phyloP scores from a whole-genome alignment of 2,797 vertebrate genomes.

The Rhodeus uyekii region DNA sequence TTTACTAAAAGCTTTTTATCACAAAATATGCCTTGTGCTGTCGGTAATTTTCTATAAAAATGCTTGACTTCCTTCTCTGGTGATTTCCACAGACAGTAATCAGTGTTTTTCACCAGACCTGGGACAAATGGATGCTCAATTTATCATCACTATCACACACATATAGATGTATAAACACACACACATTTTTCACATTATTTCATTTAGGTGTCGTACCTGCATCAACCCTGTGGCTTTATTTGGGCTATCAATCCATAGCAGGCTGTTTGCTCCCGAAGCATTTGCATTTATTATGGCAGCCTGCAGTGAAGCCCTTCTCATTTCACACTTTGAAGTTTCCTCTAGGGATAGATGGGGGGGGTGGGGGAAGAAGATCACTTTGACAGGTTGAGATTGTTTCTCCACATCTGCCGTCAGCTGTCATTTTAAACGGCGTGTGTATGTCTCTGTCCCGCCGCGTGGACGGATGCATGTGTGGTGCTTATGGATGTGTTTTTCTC shows the following conservation, averaged over 20 bases:
- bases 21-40: background rate
- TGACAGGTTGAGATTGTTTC: constrained; percentile 58
- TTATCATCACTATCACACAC: constrained; percentile 18
- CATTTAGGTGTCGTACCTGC: constrained; percentile 56
- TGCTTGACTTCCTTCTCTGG: constrained; percentile 5
- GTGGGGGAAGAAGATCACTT: constrained; percentile 47
- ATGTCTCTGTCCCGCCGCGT: background rate
- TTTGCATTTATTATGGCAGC: constrained; percentile 38
- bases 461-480: constrained; percentile 23
- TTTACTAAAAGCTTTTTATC: constrained; percentile 24
- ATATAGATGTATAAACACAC: constrained; percentile 1
- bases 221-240: constrained; percentile 53
- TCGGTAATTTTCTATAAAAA: constrained; percentile 12
- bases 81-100: constrained; percentile 22
- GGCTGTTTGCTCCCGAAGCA: constrained; percentile 61
- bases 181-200: constrained; percentile 45
- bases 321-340: constrained; percentile 66
- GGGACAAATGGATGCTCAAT: constrained; percentile 15
- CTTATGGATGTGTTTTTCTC: constrained; percentile 21
- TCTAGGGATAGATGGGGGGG: constrained; percentile 10
- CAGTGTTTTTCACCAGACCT: constrained; percentile 1
- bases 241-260: constrained; percentile 29
- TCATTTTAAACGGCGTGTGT: background rate
- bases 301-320: constrained; percentile 49
- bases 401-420: constrained; percentile 55